Evolutionary conservation across 1,140 invertebrate species (phyloP).

Genomic region (Chironomus tepperi): DNA sequence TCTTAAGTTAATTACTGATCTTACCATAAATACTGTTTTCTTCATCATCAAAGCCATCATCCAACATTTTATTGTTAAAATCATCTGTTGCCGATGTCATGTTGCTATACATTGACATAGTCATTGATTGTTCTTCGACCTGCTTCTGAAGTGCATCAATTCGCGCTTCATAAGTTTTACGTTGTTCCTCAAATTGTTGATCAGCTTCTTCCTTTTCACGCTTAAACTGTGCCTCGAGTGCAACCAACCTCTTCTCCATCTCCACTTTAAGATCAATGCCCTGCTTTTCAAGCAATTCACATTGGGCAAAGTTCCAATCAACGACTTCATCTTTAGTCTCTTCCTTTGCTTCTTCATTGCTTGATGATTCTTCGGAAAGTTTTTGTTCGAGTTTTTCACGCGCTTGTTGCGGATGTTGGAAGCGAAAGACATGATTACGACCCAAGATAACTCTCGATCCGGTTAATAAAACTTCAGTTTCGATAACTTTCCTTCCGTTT

Average conservation of each 20-base stretch:
- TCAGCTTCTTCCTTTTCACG: conserved; percentile 96
- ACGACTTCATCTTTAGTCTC: conserved; percentile 61
- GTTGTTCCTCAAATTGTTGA: conserved; percentile 91
- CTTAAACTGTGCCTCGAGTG: conserved; percentile 94
- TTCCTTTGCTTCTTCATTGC: conserved; percentile 35
- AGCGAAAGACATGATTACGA: conserved; percentile 97
- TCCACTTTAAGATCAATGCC: conserved; percentile 97
- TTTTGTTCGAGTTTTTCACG: conserved; percentile 49
- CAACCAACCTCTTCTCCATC: conserved; percentile 90
- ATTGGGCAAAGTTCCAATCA: conserved; percentile 98
- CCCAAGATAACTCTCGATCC: conserved; percentile 95
- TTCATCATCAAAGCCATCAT: conserved; percentile 45
- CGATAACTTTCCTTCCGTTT: conserved; percentile 83
- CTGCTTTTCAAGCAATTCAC: conserved; percentile 95
- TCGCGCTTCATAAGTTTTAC: conserved; percentile 94
- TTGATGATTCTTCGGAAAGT: conserved; percentile 33
- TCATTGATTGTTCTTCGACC: conserved; percentile 97
- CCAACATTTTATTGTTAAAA: conserved; percentile 83
- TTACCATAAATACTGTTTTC: conserved; percentile 11
- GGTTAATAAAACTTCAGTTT: conserved; percentile 78
- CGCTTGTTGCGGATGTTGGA: conserved; percentile 91
- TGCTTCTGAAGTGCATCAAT: conserved; percentile 96
- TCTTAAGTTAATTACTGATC: neutral
- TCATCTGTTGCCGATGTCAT: conserved; percentile 76
- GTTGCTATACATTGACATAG: conserved; percentile 95